A percentile compares a stretch with the other conserved stretches of the same genome.
phyloP scores from a whole-genome alignment of 2,888 invertebrate species.

The Mesodorylaimus sp. region DNA sequence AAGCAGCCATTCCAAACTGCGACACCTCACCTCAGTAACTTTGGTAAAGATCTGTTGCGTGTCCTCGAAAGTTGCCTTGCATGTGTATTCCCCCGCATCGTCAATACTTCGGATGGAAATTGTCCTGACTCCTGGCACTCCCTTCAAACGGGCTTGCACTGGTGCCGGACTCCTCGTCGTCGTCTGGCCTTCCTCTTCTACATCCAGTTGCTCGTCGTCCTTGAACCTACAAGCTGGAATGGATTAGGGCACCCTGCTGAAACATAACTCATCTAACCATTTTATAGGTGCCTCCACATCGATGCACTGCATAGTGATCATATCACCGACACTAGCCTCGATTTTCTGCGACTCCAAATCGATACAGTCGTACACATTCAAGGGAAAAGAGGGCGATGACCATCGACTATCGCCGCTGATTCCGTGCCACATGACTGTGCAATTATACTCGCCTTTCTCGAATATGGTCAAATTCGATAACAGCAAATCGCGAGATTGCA shows the following conservation, averaged over 20 bases:
- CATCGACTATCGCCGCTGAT: neutral
- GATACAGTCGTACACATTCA: neutral
- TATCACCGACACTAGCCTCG: neutral
- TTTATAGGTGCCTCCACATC: neutral
- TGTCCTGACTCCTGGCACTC: neutral
- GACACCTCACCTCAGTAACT: neutral
- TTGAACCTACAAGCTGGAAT: no score
- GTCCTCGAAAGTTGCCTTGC: neutral
- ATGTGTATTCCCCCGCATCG: neutral
- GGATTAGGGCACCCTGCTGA: no score
- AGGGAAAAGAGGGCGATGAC: neutral
- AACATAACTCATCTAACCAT: no score
- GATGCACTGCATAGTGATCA: neutral
- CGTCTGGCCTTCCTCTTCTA: no score
- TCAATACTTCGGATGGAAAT: neutral
- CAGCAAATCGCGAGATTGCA: neutral
- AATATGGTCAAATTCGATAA: neutral
- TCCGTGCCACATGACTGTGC: neutral
- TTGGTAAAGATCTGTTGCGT: neutral
- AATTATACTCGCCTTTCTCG: neutral
- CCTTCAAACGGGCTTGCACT: neutral
- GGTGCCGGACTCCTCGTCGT: no score
- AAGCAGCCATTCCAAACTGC: no score
- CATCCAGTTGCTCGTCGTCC: neutral
- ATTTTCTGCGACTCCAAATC: neutral